Base-by-base conservation (phyloP, 2,797 vertebrate genomes). In the Cyclura pinguis region DNA sequence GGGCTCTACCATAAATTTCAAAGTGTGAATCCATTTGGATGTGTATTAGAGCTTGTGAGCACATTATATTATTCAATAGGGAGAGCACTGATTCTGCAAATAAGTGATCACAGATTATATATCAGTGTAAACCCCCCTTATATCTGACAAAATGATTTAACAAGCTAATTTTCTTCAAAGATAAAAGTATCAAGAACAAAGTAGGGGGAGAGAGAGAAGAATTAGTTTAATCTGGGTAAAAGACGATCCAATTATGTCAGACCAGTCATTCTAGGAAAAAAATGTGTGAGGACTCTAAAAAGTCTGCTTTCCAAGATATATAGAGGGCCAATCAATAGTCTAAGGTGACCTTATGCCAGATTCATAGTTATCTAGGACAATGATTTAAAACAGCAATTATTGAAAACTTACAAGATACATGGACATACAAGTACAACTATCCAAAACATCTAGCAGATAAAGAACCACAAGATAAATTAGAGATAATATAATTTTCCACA, bases 141-240 rank as follows among this genome's bases (percentile, higher is more conserved):
- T 6, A 5, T 78, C 22, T 80, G 35, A 35, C 78, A 86, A 86
- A 90, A 82, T 82, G 22, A 86, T 86, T 90, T 86, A 81, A 80
- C 1, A 38, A 72, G 32, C 38, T n/a, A 35, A 81, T 81, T 86
- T 86, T 62, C 64, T 80, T 42, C 62, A 80, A 62, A 74, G 29
- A 62, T n/a, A 76, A 89, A 67, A 3, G 29, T 74, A 62, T 38
- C 47, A 55, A 69, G 50, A 85, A 42, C 62, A 85, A 52, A 50
- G 24, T 8, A 3, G 7, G 29, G 14, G 2, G 42, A 62, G 52
- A 32, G 0, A 38, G 13, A 9, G n/a, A 86, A 29, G 50, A 86
- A 90, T 90, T 81, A 86, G 80, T 90, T 59, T 50, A 81, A 90
- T 81, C 84, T 86, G 38, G 8, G 22, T 86, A 90, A 86, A 81